A percentile compares a stretch with the other conserved stretches of the same genome.
Conservation (phyloP, 2,888 invertebrate species). For the Platycheirus rosarum region DNA sequence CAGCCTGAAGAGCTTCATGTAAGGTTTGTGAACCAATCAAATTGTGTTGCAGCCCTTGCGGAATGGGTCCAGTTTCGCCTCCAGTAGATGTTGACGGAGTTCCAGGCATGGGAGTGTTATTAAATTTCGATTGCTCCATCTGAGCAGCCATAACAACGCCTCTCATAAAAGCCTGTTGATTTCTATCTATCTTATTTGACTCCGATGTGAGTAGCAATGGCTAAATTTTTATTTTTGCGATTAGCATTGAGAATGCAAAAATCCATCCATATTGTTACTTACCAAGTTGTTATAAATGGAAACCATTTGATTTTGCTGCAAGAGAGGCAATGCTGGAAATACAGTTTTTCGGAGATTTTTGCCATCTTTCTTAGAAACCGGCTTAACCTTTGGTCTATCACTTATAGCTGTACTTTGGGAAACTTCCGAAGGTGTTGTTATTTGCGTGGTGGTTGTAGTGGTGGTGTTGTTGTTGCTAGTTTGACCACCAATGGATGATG, state of each 20-base stretch:
- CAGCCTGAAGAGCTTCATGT: slow-evolving; percentile 77
- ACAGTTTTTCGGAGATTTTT: slow-evolving; percentile 88
- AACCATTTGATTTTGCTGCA: slow-evolving; percentile 82
- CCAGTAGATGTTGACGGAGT: slow-evolving; percentile 69
- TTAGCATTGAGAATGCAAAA: not conserved
- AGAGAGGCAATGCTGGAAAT: slow-evolving; percentile 79
- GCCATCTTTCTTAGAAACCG: slow-evolving; percentile 90
- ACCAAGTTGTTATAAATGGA: slow-evolving; percentile 82
- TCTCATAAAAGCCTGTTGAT: slow-evolving; percentile 77
- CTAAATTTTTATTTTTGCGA: slow-evolving; percentile 57
- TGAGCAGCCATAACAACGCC: slow-evolving; percentile 74
- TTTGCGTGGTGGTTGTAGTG: slow-evolving; percentile 77
- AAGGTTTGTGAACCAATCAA: slow-evolving; percentile 76
- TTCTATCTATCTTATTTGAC: slow-evolving; percentile 76
- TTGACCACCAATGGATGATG: slow-evolving; percentile 64
- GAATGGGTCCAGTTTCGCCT: slow-evolving; percentile 71
- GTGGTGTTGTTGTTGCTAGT: slow-evolving; percentile 71
- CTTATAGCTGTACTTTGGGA: slow-evolving; percentile 89
- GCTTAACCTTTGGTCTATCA: slow-evolving; percentile 92
- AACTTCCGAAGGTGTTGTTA: slow-evolving; percentile 82
- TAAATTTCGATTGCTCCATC: slow-evolving; percentile 73
- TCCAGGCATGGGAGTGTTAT: slow-evolving; percentile 62
- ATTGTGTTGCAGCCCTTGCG: slow-evolving; percentile 71
- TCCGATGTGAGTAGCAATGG: slow-evolving; percentile 76
- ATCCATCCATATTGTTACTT: slow-evolving; percentile 77